Evolutionary conservation across 2,888 invertebrate genomes (phyloP).

Genomic region (Amblyjoppa fuscipennis): DNA sequence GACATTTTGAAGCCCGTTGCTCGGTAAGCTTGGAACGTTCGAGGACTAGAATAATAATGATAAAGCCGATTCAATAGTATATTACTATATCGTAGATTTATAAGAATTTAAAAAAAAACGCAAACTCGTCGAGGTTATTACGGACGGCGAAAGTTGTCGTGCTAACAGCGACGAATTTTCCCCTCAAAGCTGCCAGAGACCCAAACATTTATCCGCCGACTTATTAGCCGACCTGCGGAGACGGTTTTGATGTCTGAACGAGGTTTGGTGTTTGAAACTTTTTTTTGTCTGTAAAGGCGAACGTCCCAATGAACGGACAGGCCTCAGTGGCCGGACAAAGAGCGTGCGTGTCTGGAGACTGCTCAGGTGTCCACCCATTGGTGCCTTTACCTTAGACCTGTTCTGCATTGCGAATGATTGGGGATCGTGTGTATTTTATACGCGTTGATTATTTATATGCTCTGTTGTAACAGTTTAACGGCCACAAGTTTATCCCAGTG

Average conservation of each 20-base stretch:
- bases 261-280: neutral
- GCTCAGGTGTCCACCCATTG: too few relatives aligned
- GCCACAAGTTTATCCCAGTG: neutral
- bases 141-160: slow-evolving; percentile 10
- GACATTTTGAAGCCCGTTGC: too few relatives aligned
- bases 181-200: neutral
- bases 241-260: neutral
- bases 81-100: slow-evolving; percentile 12
- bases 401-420: slow-evolving; percentile 22
- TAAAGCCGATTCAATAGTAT: neutral
- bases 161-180: slow-evolving; percentile 19
- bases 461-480: slow-evolving; percentile 31
- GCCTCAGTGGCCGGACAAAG: too few relatives aligned
- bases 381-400: neutral
- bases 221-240: neutral
- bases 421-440: slow-evolving; percentile 26
- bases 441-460: slow-evolving; percentile 45
- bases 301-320: neutral
- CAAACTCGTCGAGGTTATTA: slow-evolving; percentile 1
- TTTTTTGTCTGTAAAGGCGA: neutral
- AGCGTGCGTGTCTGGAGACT: too few relatives aligned
- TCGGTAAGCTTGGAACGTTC: neutral
- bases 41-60: neutral
- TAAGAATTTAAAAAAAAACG: slow-evolving; percentile 9
- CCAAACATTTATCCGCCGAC: neutral